phyloP scores from a whole-genome alignment of 2,888 invertebrate species.

The Drosophila kuntzei region DNA sequence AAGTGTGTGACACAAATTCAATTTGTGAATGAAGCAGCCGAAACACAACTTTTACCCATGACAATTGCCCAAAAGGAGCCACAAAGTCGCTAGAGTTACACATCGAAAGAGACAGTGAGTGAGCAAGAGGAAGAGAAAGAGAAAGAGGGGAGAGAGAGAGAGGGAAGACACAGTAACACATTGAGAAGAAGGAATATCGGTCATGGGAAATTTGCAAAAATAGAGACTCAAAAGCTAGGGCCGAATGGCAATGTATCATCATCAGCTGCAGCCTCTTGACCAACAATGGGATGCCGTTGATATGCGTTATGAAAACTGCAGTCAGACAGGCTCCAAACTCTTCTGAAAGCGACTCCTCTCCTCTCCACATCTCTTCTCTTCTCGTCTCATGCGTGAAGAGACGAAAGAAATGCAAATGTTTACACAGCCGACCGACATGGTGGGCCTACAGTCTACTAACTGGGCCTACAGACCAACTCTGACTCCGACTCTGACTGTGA shows the following conservation, averaged over 20 bases:
- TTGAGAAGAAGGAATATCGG: constrained; percentile 59
- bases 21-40: constrained; percentile 77
- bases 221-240: constrained; percentile 29
- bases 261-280: constrained; percentile 58
- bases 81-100: constrained; percentile 34
- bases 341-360: constrained; percentile 1
- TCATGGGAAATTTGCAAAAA: constrained; percentile 74
- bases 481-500: constrained; percentile 24
- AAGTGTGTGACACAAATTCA: constrained; percentile 67
- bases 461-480: background rate
- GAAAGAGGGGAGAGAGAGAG: background rate
- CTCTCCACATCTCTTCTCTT: background rate
- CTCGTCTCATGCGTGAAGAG: constrained; percentile 60
- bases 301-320: constrained; percentile 72
- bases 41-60: constrained; percentile 59
- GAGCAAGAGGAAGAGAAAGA: constrained; percentile 18
- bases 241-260: constrained; percentile 58
- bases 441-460: constrained; percentile 35
- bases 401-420: constrained; percentile 65
- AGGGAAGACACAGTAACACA: constrained; percentile 7
- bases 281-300: constrained; percentile 63
- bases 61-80: constrained; percentile 68
- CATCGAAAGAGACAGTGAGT: constrained; percentile 30
- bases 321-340: constrained; percentile 30
- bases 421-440: constrained; percentile 58